Evolutionary conservation across 2,113 vertebrate genomes (phyloP).

Genomic region (Plectropomus leopardus): DNA sequence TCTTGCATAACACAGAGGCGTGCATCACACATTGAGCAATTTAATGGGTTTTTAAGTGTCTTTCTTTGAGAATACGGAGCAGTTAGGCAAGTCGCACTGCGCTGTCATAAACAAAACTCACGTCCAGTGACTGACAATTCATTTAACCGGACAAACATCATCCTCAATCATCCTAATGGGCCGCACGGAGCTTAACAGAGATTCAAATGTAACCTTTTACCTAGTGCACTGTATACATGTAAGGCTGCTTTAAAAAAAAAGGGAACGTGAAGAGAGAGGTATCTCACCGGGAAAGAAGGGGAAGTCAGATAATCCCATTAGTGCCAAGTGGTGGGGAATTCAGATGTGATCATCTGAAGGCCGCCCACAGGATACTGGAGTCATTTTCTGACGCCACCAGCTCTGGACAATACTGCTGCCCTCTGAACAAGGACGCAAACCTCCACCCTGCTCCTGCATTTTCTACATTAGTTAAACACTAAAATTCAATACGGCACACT

Average conservation of each 20-base stretch:
- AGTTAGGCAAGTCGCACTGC: background rate
- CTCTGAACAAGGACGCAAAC: conserved; percentile 4
- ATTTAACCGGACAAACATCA: conserved; percentile 60
- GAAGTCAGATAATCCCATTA: conserved; percentile 55
- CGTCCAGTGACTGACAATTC: conserved; percentile 45
- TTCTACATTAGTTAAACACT: conserved; percentile 37
- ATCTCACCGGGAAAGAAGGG: conserved; percentile 6
- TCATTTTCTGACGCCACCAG: conserved; percentile 47
- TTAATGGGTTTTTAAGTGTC: background rate
- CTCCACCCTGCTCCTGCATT: conserved; percentile 3
- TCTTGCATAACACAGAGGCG: conserved; percentile 7
- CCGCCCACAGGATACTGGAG: conserved; percentile 9
- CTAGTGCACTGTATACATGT: conserved; percentile 33
- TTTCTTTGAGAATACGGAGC: too few relatives aligned
- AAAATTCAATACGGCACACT: conserved; percentile 18
- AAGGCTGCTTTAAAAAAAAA: conserved; percentile 12
- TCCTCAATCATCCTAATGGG: conserved; percentile 79
- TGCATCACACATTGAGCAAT: background rate
- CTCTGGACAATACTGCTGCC: background rate
- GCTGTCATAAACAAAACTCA: conserved; percentile 42
- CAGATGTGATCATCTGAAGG: conserved; percentile 38
- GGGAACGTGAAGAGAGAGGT: conserved; percentile 5
- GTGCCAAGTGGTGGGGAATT: conserved; percentile 32
- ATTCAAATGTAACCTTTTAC: conserved; percentile 60
- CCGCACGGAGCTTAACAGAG: conserved; percentile 60